A percentile compares a stretch with the other conserved stretches of the same genome.
phyloP scores from a whole-genome alignment of 2,888 invertebrate genomes.

The Xanthostigma xanthostigma region DNA sequence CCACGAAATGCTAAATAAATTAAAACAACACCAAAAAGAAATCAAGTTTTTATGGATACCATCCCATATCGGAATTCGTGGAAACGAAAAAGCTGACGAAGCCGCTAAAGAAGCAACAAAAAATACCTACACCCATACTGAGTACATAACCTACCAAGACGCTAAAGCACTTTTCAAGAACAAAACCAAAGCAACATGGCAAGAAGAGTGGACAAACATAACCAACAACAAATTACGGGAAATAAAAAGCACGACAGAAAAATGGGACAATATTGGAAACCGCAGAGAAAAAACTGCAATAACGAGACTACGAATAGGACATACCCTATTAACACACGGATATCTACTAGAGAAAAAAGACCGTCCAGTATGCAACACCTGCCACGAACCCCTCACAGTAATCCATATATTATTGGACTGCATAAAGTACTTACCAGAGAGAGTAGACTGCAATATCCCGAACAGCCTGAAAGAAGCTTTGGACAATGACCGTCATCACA shows the following conservation, averaged over 20 bases:
- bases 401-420: neutral
- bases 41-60: conserved; percentile 2
- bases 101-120: conserved; percentile 2
- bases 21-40: neutral
- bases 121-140: neutral
- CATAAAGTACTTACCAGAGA: neutral
- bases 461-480: no score
- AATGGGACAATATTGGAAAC: no score
- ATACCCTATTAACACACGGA: no score
- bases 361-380: no score
- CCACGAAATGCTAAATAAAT: neutral
- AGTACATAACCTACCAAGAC: neutral
- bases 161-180: conserved; percentile 1
- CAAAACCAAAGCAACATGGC: conserved; percentile 1
- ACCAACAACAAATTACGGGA: conserved; percentile 3
- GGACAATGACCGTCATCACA: no score
- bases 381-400: no score
- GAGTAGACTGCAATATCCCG: no score
- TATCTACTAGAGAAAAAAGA: no score
- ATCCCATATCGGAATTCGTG: conserved; percentile 1
- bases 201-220: neutral
- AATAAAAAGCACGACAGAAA: neutral
- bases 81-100: conserved; percentile 4
- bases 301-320: no score
- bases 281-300: no score